Evolutionary conservation across 2,888 invertebrate genomes (phyloP), one percentile per base, ranked within the genome.

Genomic region (Catocala nupta): DNA sequence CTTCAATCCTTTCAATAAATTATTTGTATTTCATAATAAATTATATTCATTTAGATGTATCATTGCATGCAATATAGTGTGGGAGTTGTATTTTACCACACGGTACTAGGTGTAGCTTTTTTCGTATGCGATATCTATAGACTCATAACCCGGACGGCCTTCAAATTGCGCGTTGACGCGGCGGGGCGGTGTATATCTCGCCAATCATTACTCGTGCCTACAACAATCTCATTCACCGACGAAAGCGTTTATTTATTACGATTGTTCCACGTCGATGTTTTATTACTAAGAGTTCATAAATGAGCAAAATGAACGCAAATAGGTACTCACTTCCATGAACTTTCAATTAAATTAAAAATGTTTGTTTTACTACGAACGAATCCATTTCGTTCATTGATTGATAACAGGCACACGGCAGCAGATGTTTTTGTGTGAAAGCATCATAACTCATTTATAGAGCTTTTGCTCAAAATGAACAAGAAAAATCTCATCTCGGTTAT

Each of bases 341-440:
- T 16, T 12, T 45, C 12, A n/a, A 45, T 47, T 47, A 47, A 39
- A 55, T 53, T 52, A 43, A 52, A 57, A 49, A 36, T 48, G 45
- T 55, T 68, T 47, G 16, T 11, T 39, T 54, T 59, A 42, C 33
- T 10, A 45, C 16, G n/a, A n/a, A 33, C 5, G 16, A 33, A 13
- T 47, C 25, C n/a, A 45, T 44, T 10, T n/a, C n/a, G n/a, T n/a
- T n/a, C n/a, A n/a, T n/a, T n/a, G n/a, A n/a, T n/a, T n/a, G n/a
- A n/a, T n/a, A n/a, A n/a, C n/a, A n/a, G n/a, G n/a, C n/a, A n/a
- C n/a, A n/a, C n/a, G n/a, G n/a, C n/a, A n/a, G 16, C 47, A 47
- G 8, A 47, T 16, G 13, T 47, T 13, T 6, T 47, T n/a, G 45
- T 45, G 16, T 0, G 9, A 47, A 0, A n/a, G n/a, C n/a, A 4